Conservation (phyloP, 2,113 vertebrate genomes). For the Calidris pygmaea region DNA sequence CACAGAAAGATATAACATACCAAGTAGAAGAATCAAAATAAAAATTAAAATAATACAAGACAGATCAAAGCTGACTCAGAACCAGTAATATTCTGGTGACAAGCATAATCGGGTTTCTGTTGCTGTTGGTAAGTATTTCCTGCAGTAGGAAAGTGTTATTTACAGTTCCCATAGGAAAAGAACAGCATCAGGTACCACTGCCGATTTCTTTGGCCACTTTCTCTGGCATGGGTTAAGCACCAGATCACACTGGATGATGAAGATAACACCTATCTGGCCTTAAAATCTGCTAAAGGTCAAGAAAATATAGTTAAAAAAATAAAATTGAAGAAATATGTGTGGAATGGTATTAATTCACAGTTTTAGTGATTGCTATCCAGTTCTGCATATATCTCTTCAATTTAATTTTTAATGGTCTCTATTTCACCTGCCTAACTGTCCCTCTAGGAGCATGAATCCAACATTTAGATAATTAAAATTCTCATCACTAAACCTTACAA, state of each 20-base stretch:
- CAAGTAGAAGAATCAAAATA: not conserved
- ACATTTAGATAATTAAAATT: not conserved
- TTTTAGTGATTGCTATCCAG: not conserved
- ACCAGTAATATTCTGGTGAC: not conserved
- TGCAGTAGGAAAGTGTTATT: not conserved
- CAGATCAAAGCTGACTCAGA: not conserved
- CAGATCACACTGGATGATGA: not conserved
- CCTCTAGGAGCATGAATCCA: not conserved
- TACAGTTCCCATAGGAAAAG: not conserved
- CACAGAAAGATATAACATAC: not conserved
- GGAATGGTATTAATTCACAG: not conserved
- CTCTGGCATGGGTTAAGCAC: not conserved
- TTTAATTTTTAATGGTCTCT: not conserved
- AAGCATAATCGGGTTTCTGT: not conserved
- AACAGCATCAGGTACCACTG: not conserved
- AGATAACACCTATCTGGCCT: not conserved
- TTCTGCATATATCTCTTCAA: not conserved
- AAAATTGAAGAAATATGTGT: not conserved
- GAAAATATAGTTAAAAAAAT: not conserved
- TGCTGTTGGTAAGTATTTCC: not conserved
- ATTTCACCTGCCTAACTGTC: not conserved
- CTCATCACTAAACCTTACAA: not conserved
- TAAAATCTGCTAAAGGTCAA: not conserved
- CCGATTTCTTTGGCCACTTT: not conserved
- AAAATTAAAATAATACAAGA: constrained; percentile 6